Evolutionary conservation across 2,797 vertebrate genomes (phyloP).

Genomic region (Bradypodion ventrale): DNA sequence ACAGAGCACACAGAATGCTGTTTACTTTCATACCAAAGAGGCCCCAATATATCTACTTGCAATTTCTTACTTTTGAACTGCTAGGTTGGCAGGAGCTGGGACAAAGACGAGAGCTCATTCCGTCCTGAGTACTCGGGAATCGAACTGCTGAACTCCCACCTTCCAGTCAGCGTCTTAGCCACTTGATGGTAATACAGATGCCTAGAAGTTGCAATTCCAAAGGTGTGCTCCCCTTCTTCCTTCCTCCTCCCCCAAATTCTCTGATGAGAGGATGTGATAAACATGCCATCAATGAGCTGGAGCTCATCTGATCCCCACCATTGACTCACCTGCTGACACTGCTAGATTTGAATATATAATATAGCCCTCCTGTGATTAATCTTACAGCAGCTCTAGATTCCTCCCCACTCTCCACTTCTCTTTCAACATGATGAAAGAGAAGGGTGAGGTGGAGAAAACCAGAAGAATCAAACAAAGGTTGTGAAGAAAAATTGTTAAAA

Average conservation of each 20-base stretch:
- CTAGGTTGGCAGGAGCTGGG: too few species aligned
- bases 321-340: slow-evolving; percentile 33
- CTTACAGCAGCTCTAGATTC: slow-evolving; percentile 30
- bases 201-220: slow-evolving; percentile 13
- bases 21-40: too few species aligned
- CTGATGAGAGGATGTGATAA: slow-evolving; percentile 31
- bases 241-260: neutral
- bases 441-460: slow-evolving; percentile 33
- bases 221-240: neutral
- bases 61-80: too few species aligned
- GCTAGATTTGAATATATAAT: slow-evolving; percentile 31
- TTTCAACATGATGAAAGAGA: slow-evolving; percentile 35
- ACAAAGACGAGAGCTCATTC: too few species aligned
- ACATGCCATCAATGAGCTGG: slow-evolving; percentile 40
- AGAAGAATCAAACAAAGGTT: slow-evolving; percentile 39
- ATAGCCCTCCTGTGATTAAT: slow-evolving; percentile 46
- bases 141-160: too few species aligned
- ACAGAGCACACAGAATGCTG: too few species aligned
- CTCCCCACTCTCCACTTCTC: slow-evolving; percentile 24
- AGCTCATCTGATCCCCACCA: slow-evolving; percentile 43
- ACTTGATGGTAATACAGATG: neutral
- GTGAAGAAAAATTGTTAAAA: slow-evolving; percentile 32
- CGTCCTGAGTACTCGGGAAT: too few species aligned
- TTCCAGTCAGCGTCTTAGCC: too few species aligned
- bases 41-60: too few species aligned